Evolutionary conservation across 2,113 vertebrate species (phyloP).

Genomic region (Atlantisia rogersi): DNA sequence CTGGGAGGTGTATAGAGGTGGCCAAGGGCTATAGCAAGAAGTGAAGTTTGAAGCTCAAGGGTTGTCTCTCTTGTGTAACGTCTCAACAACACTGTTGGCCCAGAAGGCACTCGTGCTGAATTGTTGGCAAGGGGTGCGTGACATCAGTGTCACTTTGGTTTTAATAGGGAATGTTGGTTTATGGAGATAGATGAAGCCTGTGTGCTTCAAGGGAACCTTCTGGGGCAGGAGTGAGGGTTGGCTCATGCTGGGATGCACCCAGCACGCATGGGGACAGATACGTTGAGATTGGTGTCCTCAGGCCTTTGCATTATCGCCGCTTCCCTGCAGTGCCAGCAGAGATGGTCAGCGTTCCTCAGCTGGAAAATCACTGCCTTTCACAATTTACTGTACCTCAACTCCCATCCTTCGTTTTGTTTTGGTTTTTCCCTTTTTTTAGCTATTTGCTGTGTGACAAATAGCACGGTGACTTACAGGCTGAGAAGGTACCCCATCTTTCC

Average conservation of each 20-base stretch:
- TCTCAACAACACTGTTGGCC: background rate
- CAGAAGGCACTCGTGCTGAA: background rate
- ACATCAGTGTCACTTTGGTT: background rate
- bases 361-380: background rate
- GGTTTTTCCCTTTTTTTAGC: background rate
- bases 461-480: fast-evolving
- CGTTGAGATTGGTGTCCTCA: background rate
- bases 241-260: background rate
- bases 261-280: background rate
- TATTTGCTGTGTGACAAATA: background rate
- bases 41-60: background rate
- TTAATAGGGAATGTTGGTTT: background rate
- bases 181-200: background rate
- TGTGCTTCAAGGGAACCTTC: background rate
- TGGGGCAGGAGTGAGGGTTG: background rate
- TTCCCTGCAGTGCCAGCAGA: background rate
- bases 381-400: background rate
- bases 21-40: background rate
- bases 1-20: background rate
- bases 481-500: background rate
- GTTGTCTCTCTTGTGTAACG: background rate
- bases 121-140: background rate
- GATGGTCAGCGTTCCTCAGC: background rate
- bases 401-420: background rate
- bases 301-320: background rate